These are phyloP conservation scores for Zosterops borbonicus DNA, from an alignment of 2,113 vertebrate species.

Conservation along the genomic window DNA sequence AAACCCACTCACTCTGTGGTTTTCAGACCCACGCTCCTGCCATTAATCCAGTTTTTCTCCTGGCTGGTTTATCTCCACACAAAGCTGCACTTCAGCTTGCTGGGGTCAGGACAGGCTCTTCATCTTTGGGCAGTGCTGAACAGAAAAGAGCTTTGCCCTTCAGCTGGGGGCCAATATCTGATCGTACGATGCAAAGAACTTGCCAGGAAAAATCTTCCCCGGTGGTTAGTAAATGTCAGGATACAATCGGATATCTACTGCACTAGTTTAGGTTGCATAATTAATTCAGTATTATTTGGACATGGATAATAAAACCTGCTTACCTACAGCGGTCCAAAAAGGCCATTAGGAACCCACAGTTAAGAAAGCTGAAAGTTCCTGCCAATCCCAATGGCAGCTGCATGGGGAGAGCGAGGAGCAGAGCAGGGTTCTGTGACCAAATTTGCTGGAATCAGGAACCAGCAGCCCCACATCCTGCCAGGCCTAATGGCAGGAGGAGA, in stretches of 20 bases:
- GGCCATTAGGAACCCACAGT: conserved; percentile 27
- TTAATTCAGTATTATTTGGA: conserved; percentile 30
- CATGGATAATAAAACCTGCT: conserved; percentile 19
- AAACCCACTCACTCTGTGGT: accelerated
- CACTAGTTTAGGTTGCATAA: background rate
- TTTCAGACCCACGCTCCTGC: background rate
- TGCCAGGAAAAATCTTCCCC: background rate
- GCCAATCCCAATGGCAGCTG: conserved; percentile 45
- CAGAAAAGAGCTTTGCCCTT: background rate
- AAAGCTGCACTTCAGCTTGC: background rate
- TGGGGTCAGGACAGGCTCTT: background rate
- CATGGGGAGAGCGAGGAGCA: accelerated
- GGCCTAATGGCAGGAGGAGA: background rate
- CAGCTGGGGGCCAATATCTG: background rate
- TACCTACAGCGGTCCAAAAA: conserved; percentile 30
- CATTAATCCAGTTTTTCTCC: background rate
- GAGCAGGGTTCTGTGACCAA: background rate
- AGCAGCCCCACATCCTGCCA: background rate
- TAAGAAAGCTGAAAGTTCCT: conserved; percentile 38
- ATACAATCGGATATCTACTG: background rate
- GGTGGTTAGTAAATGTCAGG: background rate
- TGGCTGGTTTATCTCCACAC: background rate
- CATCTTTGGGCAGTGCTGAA: background rate
- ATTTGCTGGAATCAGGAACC: background rate
- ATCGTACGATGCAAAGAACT: accelerated